These are phyloP conservation scores for Caenorhabditis latens DNA, from an alignment of 1,140 invertebrate genomes.

Conservation along the genomic window DNA sequence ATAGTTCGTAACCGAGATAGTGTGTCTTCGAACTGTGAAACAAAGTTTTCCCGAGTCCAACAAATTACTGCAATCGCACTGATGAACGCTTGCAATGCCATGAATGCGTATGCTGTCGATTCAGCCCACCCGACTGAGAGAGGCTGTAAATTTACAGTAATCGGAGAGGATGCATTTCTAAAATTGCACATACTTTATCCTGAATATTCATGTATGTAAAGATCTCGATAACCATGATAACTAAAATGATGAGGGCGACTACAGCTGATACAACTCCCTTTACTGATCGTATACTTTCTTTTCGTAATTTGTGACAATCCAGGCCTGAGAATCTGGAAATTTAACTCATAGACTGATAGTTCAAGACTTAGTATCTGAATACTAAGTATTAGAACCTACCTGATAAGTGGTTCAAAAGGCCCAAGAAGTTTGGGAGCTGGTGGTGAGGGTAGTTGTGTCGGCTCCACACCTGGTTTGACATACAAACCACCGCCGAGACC, in stretches of 20 bases:
- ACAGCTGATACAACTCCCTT: slow-evolving; percentile 9
- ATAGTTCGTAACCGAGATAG: slow-evolving; percentile 19
- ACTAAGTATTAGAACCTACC: background rate
- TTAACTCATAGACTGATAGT: background rate
- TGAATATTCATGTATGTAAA: background rate
- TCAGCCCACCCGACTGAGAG: slow-evolving; percentile 27
- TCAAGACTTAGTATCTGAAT: background rate
- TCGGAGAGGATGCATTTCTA: background rate
- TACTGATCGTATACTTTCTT: slow-evolving; percentile 42
- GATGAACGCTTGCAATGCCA: background rate
- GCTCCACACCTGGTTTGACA: slow-evolving; percentile 21
- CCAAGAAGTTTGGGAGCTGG: slow-evolving; percentile 38
- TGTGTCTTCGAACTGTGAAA: slow-evolving; percentile 43
- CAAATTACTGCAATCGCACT: slow-evolving; percentile 1
- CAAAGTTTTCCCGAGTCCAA: slow-evolving; percentile 31
- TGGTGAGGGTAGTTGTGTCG: slow-evolving; percentile 35
- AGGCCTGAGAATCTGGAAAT: slow-evolving; percentile 32
- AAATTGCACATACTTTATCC: background rate
- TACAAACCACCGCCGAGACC: slow-evolving; percentile 25
- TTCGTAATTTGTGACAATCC: slow-evolving; percentile 38
- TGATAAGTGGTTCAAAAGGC: slow-evolving; percentile 41
- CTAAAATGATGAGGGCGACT: background rate
- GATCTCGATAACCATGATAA: background rate
- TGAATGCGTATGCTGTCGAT: slow-evolving; percentile 23
- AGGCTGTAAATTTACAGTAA: background rate